A percentile compares a stretch with the other conserved stretches of the same genome.
Evolutionary conservation across 2,113 vertebrate genomes (phyloP).

Genomic region (Salvelinus namaycush): DNA sequence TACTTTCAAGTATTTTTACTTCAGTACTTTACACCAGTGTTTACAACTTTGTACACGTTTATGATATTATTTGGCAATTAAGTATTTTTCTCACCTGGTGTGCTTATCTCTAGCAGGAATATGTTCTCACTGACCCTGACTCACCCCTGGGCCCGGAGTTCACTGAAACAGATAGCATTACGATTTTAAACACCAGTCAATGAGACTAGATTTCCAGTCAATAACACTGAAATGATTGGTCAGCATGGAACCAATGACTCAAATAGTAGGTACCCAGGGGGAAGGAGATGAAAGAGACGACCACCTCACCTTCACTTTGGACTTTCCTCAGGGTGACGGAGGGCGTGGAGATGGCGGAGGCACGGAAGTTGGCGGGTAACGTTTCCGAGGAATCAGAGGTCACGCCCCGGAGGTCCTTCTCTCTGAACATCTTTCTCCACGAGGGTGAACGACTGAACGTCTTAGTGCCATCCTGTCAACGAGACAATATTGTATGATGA

Average conservation of each 20-base stretch:
- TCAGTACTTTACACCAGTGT: too few species aligned
- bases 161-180: slow-evolving; percentile 66
- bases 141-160: slow-evolving; percentile 83
- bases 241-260: background rate
- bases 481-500: too few species aligned
- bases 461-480: slow-evolving; percentile 83
- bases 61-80: too few species aligned
- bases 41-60: too few species aligned
- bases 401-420: slow-evolving; percentile 89
- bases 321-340: slow-evolving; percentile 89
- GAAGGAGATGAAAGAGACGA: too few species aligned
- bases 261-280: background rate
- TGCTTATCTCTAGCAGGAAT: slow-evolving; percentile 85
- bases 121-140: slow-evolving; percentile 88
- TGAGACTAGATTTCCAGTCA: background rate
- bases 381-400: slow-evolving; percentile 91
- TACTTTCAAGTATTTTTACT: too few species aligned
- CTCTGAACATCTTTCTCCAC: slow-evolving; percentile 92
- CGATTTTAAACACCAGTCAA: slow-evolving; percentile 6
- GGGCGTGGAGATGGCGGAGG: slow-evolving; percentile 86
- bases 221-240: too few species aligned
- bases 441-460: slow-evolving; percentile 92
- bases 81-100: slow-evolving; percentile 66
- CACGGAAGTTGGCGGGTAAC: slow-evolving; percentile 90
- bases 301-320: slow-evolving; percentile 85